These are phyloP conservation scores for Caenorhabditis sulstoni DNA, from an alignment of 2,888 invertebrate genomes.

Conservation along the genomic window DNA sequence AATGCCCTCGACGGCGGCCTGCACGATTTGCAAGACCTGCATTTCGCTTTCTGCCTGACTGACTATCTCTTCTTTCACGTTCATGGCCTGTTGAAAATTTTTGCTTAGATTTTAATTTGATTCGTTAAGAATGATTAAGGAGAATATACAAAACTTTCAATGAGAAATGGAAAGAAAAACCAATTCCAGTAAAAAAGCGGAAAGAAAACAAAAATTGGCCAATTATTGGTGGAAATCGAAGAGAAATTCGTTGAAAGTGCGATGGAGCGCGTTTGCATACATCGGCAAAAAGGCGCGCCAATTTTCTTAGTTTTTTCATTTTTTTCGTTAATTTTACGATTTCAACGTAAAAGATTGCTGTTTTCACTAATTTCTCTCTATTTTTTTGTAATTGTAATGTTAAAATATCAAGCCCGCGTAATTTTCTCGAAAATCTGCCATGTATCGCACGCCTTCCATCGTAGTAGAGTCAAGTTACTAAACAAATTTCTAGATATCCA, in stretches of 20 bases:
- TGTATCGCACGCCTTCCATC: no score
- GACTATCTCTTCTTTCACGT: conserved; percentile 44
- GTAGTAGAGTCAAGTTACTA: no score
- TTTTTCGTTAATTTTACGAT: background rate
- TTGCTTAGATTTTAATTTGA: no score
- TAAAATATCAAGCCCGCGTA: no score
- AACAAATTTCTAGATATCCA: no score
- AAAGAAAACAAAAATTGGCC: no score
- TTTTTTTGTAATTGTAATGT: no score
- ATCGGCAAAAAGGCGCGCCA: conserved; percentile 4
- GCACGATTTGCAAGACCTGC: conserved; percentile 60
- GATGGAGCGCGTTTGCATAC: conserved; percentile 32
- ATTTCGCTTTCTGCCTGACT: conserved; percentile 31
- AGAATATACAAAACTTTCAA: no score
- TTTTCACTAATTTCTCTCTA: background rate
- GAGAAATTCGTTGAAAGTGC: conserved; percentile 10
- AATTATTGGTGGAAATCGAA: conserved; percentile 7
- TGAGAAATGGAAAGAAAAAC: no score
- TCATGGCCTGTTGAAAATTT: background rate
- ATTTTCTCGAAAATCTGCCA: no score
- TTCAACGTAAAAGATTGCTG: background rate
- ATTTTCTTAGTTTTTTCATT: background rate
- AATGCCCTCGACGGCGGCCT: conserved; percentile 61
- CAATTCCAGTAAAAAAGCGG: no score
- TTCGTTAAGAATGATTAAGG: no score